phyloP scores from a whole-genome alignment of 2,113 vertebrate species.

The Phaethon lepturus region DNA sequence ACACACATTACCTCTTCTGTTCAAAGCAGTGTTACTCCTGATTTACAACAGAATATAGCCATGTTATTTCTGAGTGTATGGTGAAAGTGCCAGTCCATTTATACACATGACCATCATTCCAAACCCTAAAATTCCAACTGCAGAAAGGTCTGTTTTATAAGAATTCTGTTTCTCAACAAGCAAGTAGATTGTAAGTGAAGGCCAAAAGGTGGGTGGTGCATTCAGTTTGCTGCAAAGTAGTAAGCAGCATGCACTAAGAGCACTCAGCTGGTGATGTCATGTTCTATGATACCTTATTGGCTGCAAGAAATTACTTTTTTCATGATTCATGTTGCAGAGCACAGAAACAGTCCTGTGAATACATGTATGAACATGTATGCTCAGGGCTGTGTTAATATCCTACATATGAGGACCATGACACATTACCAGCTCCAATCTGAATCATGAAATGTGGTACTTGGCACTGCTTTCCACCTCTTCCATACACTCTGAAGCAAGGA shows the following conservation, averaged over 20 bases:
- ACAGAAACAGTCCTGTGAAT: not conserved
- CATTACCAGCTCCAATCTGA: not conserved
- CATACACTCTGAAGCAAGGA: not conserved
- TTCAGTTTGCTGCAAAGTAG: not conserved
- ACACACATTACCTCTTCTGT: not conserved
- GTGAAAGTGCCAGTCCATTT: not conserved
- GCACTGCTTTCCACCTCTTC: not conserved
- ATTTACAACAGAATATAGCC: not conserved
- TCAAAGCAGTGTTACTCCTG: not conserved
- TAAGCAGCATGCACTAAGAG: not conserved
- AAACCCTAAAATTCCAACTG: not conserved
- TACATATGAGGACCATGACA: accelerated
- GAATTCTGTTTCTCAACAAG: not conserved
- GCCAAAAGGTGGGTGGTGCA: not conserved
- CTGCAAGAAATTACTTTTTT: not conserved
- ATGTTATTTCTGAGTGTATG: not conserved
- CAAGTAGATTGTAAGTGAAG: not conserved
- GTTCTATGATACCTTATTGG: not conserved
- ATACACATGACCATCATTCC: not conserved
- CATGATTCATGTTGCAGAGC: not conserved
- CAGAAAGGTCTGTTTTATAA: not conserved
- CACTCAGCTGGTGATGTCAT: not conserved
- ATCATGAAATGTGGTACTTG: not conserved
- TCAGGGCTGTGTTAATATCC: not conserved
- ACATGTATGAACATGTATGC: not conserved